These are phyloP conservation scores for Sebastes kiyomatsui DNA, from an alignment of 2,797 vertebrate species.

Conservation along the genomic window DNA sequence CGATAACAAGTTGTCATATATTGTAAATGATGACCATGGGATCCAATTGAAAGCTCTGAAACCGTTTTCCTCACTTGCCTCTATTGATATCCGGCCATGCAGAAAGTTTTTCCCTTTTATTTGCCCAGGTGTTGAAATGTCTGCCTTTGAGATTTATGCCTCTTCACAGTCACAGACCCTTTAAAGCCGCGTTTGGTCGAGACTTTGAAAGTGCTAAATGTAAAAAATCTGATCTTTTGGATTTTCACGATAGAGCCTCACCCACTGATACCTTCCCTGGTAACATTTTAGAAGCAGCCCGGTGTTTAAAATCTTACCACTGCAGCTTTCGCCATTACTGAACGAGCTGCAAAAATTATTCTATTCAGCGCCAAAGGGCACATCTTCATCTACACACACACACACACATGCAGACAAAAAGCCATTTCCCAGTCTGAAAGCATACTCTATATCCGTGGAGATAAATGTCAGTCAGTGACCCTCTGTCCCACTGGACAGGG, in stretches of 20 bases:
- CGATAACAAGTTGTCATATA: not conserved
- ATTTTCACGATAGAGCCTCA: not conserved
- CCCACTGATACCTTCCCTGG: not conserved
- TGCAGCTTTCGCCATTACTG: not conserved
- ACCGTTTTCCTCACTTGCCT: not conserved
- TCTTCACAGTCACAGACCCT: constrained; percentile 2
- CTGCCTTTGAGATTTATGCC: not conserved
- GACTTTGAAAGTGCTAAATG: not conserved
- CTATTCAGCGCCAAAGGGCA: constrained; percentile 2
- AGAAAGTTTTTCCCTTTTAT: not conserved
- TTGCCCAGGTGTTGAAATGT: not conserved
- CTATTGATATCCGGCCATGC: not conserved
- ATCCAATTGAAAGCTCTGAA: not conserved
- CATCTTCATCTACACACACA: not conserved
- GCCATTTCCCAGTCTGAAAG: constrained; percentile 45
- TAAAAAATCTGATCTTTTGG: not conserved
- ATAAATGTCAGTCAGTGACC: constrained; percentile 68
- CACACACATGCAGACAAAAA: not conserved
- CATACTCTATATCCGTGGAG: constrained; percentile 35
- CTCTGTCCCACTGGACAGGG: constrained; percentile 45
- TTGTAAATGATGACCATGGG: not conserved
- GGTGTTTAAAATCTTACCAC: not conserved
- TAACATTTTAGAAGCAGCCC: not conserved
- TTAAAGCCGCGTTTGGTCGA: not conserved
- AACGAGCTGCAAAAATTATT: not conserved